Evolutionary conservation across 2,113 vertebrate genomes (phyloP), one percentile per base, ranked within the genome.

Genomic region (Saccopteryx bilineata): DNA sequence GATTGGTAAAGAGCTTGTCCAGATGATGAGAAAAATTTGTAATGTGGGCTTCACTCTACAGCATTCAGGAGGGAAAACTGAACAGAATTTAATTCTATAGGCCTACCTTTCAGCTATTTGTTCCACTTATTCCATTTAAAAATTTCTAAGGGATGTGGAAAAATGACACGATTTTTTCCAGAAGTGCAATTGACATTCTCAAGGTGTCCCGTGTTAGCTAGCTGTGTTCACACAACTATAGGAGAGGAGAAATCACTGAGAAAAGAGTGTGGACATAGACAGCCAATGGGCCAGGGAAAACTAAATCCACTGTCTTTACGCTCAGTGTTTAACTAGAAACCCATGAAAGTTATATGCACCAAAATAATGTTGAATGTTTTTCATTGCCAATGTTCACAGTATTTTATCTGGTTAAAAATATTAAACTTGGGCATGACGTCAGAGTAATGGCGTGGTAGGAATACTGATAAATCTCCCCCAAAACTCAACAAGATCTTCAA

Each of bases 161-260:
- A 75, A 83, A 48, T 85, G 75, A 52, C 33, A 78, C 2, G 17
- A 39, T 83, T 83, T 89, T 95, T 94, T 95, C 48, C 21, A 91
- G 85, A 97, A 78, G 85, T 90, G 87, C 39, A 63, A 3, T 93
- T 96, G 97, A 33, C 23, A 63, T 54, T 87, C 82, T 80, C 66
- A 52, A 94, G 56, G 87, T 87, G n/a, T 96, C 86, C 78, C 63
- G 18, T 85, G 65, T 79, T 60, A 93, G 90, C 26, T 81, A 71
- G 15, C 18, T 39, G 39, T 39, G 39, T 39, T 39, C 39, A 39
- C 39, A 75, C 79, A 50, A n/a, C 46, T 33, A 17, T 48, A 92
- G 23, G 80, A 76, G 48, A 78, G 9, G 8, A 90, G 61, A 83
- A 13, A 61, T 56, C 15, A 65, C 1, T 69, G 75, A 58, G 88